Evolutionary conservation across 2,888 invertebrate species (phyloP).

Genomic region (Orthonychiurus folsomi): DNA sequence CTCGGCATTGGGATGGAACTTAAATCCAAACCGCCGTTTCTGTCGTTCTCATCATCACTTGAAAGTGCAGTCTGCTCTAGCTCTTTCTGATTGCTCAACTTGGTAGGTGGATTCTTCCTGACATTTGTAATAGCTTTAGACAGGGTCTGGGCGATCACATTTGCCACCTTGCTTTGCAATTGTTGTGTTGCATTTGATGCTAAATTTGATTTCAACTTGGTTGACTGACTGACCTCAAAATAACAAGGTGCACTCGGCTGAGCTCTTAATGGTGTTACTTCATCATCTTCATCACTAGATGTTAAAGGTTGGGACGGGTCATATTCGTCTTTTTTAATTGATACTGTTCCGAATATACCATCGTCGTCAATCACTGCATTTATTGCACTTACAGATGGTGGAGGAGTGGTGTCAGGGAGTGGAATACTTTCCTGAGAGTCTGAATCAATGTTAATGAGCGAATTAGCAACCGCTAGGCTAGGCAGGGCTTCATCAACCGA

Average conservation of each 20-base stretch:
- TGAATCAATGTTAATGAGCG: slow-evolving; percentile 1
- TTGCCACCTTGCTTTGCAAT: no score
- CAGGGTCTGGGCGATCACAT: no score
- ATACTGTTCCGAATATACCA: background rate
- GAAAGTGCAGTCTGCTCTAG: no score
- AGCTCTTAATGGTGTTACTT: background rate
- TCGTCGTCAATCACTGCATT: slow-evolving; percentile 14
- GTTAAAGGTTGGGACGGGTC: slow-evolving; percentile 39
- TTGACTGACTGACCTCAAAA: background rate
- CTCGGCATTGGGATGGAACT: slow-evolving; percentile 26
- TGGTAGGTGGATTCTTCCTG: background rate
- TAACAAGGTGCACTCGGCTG: background rate
- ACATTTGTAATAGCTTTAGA: background rate
- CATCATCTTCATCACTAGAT: slow-evolving; percentile 39
- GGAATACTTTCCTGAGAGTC: slow-evolving; percentile 34
- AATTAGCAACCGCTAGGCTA: background rate
- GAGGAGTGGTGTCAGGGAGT: slow-evolving; percentile 34
- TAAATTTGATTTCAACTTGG: background rate
- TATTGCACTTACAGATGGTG: slow-evolving; percentile 10
- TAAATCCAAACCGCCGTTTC: slow-evolving; percentile 20
- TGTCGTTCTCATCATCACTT: slow-evolving; percentile 10
- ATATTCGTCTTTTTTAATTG: slow-evolving; percentile 26
- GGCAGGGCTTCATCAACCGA: background rate
- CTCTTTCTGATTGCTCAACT: background rate
- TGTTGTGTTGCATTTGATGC: background rate